phyloP scores from a whole-genome alignment of 2,888 invertebrate species.

The Acleris literana region DNA sequence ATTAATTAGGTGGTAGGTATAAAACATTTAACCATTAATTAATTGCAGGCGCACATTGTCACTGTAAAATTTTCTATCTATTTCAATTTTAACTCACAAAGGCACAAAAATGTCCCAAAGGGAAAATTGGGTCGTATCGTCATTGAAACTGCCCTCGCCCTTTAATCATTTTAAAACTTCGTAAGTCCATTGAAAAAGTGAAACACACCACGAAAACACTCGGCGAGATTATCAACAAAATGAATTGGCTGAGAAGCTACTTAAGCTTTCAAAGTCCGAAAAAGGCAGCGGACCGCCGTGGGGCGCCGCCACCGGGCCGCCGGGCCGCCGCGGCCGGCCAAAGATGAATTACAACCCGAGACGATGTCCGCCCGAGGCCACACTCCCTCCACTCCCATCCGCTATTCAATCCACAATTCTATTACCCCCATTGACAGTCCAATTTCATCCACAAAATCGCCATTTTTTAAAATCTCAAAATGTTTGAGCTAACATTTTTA shows the following conservation, averaged over 20 bases:
- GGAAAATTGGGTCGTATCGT: background rate
- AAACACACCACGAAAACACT: conserved; percentile 31
- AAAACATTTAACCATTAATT: no score
- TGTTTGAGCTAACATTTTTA: conserved; percentile 53
- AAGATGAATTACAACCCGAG: conserved; percentile 53
- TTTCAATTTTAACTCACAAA: background rate
- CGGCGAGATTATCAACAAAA: conserved; percentile 40
- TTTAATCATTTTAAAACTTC: conserved; percentile 24
- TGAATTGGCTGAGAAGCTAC: conserved; percentile 38
- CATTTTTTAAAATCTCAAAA: conserved; percentile 54
- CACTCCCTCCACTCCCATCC: conserved; percentile 48
- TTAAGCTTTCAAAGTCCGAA: conserved; percentile 41
- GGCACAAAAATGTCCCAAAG: background rate
- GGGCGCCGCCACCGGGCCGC: conserved; percentile 8
- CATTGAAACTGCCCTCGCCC: background rate
- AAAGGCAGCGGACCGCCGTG: conserved; percentile 35
- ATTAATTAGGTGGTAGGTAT: no score
- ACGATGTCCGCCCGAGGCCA: conserved; percentile 41
- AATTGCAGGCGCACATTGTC: no score
- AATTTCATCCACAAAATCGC: conserved; percentile 48
- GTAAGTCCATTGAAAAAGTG: conserved; percentile 22
- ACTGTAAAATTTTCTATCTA: no score
- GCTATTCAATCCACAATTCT: conserved; percentile 65
- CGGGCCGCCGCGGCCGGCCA: conserved; percentile 33
- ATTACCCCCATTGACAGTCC: conserved; percentile 51